A percentile compares a stretch with the other conserved stretches of the same genome.
Evolutionary conservation across 2,888 invertebrate genomes (phyloP).

Genomic region (Amphipoea lucens): DNA sequence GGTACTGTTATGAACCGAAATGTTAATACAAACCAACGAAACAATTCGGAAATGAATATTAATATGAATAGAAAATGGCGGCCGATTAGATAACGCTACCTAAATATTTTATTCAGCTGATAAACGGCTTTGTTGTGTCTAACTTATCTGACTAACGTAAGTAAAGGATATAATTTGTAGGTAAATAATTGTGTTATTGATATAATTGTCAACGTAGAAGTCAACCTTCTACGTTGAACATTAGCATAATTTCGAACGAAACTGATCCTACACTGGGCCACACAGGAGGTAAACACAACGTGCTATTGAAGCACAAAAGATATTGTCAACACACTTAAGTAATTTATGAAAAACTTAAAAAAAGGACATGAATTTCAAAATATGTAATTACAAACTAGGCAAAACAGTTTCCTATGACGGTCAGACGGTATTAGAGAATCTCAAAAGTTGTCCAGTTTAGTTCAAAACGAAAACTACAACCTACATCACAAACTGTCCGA

Average conservation of each 20-base stretch:
- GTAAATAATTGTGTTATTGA: conserved; percentile 38
- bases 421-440: conserved; percentile 1
- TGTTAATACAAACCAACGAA: conserved; percentile 2
- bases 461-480: conserved; percentile 9
- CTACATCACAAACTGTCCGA: conserved; percentile 15
- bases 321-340: background rate
- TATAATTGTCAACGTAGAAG: too few relatives aligned
- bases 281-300: background rate
- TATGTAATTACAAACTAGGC: background rate
- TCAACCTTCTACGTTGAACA: background rate
- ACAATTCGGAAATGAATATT: conserved; percentile 42
- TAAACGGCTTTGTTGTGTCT: conserved; percentile 60
- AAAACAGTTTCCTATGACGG: background rate
- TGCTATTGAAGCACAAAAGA: background rate
- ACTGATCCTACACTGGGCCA: background rate
- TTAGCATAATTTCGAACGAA: conserved; percentile 18
- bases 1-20: background rate
- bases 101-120: conserved; percentile 55
- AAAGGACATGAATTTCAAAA: background rate
- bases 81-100: conserved; percentile 49
- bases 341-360: too few relatives aligned
- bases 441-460: background rate
- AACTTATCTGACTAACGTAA: conserved; percentile 51
- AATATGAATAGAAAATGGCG: conserved; percentile 45
- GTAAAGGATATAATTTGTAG: conserved; percentile 30